Evolutionary conservation across 2,113 vertebrate genomes (phyloP).

Genomic region (Phaethon lepturus): DNA sequence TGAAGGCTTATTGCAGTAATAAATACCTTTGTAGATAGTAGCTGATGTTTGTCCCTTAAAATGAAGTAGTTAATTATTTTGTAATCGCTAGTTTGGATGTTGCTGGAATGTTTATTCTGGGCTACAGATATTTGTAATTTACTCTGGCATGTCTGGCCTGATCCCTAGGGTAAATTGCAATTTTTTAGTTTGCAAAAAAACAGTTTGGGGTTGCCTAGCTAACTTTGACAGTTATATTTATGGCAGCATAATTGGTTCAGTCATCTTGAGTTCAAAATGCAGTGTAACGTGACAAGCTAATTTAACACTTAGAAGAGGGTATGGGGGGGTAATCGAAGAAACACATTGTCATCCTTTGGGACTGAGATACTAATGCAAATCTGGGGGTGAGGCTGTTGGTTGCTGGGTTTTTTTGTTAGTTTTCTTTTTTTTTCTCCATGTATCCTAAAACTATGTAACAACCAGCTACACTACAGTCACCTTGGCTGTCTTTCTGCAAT

Average conservation of each 20-base stretch:
- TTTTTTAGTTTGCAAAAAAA: background rate
- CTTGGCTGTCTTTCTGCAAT: background rate
- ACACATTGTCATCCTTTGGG: background rate
- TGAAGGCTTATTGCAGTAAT: background rate
- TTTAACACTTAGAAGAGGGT: background rate
- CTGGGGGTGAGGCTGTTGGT: background rate
- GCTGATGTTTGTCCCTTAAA: background rate
- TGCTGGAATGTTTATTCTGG: background rate
- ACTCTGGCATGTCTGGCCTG: background rate
- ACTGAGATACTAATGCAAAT: background rate
- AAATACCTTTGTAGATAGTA: background rate
- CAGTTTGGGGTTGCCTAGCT: background rate
- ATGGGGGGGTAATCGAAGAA: background rate
- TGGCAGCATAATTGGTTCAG: constrained; percentile 6
- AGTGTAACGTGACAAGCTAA: background rate
- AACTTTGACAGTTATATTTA: background rate
- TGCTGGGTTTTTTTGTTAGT: background rate
- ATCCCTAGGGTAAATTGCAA: background rate
- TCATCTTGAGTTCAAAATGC: constrained; percentile 15
- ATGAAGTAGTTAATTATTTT: background rate
- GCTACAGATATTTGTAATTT: background rate
- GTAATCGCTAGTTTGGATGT: background rate
- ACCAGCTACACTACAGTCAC: background rate
- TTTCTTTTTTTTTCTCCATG: background rate
- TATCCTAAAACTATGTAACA: background rate